Evolutionary conservation across 2,888 invertebrate species (phyloP).

Genomic region (Zonitis immaculata): DNA sequence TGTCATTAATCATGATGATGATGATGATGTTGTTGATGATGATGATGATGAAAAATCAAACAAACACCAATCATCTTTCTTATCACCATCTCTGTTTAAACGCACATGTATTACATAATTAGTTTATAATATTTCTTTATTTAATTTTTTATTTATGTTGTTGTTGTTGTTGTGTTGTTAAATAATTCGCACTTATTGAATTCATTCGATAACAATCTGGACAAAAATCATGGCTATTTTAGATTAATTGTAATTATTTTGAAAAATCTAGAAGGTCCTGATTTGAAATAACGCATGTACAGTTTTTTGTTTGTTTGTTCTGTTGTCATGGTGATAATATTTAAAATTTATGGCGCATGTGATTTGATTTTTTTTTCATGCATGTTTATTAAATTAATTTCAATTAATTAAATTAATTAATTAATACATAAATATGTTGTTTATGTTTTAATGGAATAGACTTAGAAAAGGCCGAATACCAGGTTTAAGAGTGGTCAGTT

Average conservation of each 20-base stretch:
- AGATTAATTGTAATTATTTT: too few relatives aligned
- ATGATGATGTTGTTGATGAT: not conserved
- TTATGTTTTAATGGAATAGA: slow-evolving; percentile 52
- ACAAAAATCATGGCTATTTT: too few relatives aligned
- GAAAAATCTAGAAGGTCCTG: not conserved
- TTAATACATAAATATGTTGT: too few relatives aligned
- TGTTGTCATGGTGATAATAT: not conserved
- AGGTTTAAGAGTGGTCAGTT: slow-evolving; percentile 74
- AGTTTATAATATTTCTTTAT: slow-evolving; percentile 27
- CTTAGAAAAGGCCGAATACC: slow-evolving; percentile 93
- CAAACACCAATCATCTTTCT: slow-evolving; percentile 2
- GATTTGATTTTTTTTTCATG: slow-evolving; percentile 11
- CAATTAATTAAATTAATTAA: too few relatives aligned
- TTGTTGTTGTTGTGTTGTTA: not conserved
- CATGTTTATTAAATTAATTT: slow-evolving; percentile 17
- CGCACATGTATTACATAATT: slow-evolving; percentile 48
- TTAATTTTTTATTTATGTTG: not conserved
- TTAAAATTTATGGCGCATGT: not conserved
- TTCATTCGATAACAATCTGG: too few relatives aligned
- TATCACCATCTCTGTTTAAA: slow-evolving; percentile 43
- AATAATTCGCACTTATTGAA: not conserved
- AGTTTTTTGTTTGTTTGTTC: not conserved
- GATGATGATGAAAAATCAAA: not conserved
- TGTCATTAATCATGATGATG: slow-evolving; percentile 30
- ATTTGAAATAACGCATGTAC: not conserved